Evolutionary conservation across 2,888 invertebrate species (phyloP).

Genomic region (Myopa tessellatipennis): DNA sequence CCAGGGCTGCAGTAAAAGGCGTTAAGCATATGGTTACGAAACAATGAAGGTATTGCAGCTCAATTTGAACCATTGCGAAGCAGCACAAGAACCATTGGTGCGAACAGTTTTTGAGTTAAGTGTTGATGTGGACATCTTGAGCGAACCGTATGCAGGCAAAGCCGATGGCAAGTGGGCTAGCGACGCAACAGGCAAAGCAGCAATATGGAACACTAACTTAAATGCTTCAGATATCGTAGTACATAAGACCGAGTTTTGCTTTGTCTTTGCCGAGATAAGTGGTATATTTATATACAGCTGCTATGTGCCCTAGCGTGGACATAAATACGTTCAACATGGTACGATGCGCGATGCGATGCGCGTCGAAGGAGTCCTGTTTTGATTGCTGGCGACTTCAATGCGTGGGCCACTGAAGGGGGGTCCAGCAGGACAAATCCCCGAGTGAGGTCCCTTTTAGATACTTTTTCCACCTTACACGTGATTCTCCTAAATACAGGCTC

Average conservation of each 20-base stretch:
- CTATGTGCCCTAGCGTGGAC: too few species aligned
- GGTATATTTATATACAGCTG: too few species aligned
- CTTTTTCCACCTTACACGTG: neutral
- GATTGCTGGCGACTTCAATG: too few species aligned
- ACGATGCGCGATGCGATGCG: too few species aligned
- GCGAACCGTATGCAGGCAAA: neutral
- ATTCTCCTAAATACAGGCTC: neutral
- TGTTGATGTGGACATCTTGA: neutral
- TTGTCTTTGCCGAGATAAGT: neutral
- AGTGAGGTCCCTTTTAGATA: neutral
- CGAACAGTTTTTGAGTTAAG: neutral
- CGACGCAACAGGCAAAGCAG: neutral
- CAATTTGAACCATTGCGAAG: conserved; percentile 1
- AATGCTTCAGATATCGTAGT: conserved; percentile 1
- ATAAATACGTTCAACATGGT: too few species aligned
- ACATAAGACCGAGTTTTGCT: neutral
- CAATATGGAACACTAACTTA: neutral
- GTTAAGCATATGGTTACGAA: neutral
- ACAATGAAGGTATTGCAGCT: neutral
- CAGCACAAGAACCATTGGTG: neutral
- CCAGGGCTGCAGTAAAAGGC: neutral
- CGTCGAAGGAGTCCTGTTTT: too few species aligned
- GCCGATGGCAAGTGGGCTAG: neutral
- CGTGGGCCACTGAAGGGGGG: too few species aligned
- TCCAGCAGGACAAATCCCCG: conserved; percentile 1